phyloP scores from a whole-genome alignment of 2,888 invertebrate genomes.

The Sinelater perroti region DNA sequence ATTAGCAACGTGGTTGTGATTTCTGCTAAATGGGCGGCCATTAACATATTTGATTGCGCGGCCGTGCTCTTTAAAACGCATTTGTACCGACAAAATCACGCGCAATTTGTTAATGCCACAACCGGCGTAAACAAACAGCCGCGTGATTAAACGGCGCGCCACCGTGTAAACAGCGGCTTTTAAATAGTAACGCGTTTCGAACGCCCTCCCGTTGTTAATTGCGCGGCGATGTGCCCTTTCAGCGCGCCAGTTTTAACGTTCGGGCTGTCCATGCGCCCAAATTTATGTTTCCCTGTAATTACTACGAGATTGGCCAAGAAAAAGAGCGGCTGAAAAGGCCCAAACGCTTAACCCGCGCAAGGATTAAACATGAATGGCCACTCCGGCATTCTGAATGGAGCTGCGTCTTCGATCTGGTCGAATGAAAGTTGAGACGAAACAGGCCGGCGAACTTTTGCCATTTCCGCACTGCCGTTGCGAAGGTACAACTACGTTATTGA shows the following conservation, averaged over 20 bases:
- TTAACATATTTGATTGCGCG: slow-evolving; percentile 11
- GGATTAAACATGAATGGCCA: no score
- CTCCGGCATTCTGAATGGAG: no score
- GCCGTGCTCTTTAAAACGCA: not conserved
- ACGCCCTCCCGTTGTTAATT: slow-evolving; percentile 9
- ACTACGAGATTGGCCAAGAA: no score
- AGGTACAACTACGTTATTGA: no score
- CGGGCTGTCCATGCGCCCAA: slow-evolving; percentile 3
- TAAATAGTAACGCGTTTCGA: slow-evolving; percentile 12
- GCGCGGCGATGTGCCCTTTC: no score
- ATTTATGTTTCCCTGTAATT: slow-evolving; percentile 10
- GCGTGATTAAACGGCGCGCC: slow-evolving; percentile 3
- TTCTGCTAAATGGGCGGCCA: not conserved
- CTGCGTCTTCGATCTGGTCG: no score
- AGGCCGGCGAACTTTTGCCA: no score
- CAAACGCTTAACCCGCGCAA: no score
- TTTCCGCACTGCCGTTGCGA: no score
- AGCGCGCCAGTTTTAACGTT: slow-evolving; percentile 13
- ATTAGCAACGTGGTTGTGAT: slow-evolving; percentile 1
- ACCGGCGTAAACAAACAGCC: not conserved
- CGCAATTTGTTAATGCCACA: not conserved
- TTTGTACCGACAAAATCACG: slow-evolving; percentile 2
- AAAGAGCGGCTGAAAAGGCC: no score
- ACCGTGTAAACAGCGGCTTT: not conserved
- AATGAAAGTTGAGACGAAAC: no score